These are phyloP conservation scores for Microdon myrmicae DNA, from an alignment of 2,888 invertebrate species.

Conservation along the genomic window DNA sequence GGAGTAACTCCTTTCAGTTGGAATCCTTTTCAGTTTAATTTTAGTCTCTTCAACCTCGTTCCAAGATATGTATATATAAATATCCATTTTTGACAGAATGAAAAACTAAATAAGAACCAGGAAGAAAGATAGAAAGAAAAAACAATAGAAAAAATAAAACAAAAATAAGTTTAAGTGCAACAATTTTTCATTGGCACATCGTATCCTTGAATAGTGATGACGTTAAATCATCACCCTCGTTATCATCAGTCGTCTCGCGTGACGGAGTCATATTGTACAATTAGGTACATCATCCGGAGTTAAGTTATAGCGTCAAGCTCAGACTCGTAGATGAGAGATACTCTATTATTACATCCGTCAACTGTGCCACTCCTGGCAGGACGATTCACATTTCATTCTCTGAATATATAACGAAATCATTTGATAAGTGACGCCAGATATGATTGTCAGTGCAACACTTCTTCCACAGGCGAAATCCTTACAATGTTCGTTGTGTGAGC, in stretches of 20 bases:
- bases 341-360: slow-evolving; percentile 25
- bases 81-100: too few species aligned
- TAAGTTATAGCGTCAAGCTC: background rate
- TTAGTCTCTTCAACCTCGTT: slow-evolving; percentile 26
- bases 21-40: slow-evolving; percentile 26
- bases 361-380: slow-evolving; percentile 17
- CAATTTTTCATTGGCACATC: slow-evolving; percentile 44
- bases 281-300: too few species aligned
- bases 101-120: background rate
- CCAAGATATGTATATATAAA: slow-evolving; percentile 15
- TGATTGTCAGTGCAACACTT: slow-evolving; percentile 23
- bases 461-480: slow-evolving; percentile 9
- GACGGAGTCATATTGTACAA: too few species aligned
- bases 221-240: slow-evolving; percentile 42
- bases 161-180: slow-evolving; percentile 35
- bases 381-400: slow-evolving; percentile 28
- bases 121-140: background rate
- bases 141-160: slow-evolving; percentile 1
- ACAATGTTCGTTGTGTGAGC: slow-evolving; percentile 1
- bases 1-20: slow-evolving; percentile 29
- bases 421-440: slow-evolving; percentile 30
- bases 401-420: slow-evolving; percentile 44
- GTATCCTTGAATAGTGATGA: slow-evolving; percentile 12
- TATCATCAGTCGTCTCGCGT: slow-evolving; percentile 25
- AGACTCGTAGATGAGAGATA: background rate